Conservation (phyloP, 1,140 invertebrate genomes). For the Caenorhabditis remanei region DNA sequence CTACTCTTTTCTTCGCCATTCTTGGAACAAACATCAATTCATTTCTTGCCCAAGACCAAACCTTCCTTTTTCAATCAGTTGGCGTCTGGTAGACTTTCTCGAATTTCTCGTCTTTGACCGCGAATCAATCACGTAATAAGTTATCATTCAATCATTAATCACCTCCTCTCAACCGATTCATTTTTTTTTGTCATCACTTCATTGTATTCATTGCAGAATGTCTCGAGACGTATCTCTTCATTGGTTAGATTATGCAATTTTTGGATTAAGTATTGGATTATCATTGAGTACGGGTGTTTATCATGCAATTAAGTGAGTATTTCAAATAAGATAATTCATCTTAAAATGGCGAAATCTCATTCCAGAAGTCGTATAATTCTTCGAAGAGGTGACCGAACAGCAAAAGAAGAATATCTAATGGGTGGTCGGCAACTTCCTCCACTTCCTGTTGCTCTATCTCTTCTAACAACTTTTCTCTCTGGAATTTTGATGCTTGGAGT, state of each 20-base stretch:
- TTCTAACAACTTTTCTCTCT: constrained; percentile 76
- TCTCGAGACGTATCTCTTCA: constrained; percentile 37
- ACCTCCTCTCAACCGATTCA: neutral
- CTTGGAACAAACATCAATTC: constrained; percentile 24
- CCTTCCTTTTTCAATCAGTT: neutral
- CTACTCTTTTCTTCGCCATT: no score
- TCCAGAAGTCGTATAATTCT: constrained; percentile 60
- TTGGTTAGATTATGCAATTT: constrained; percentile 66
- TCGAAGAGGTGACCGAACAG: constrained; percentile 43
- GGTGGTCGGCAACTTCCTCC: constrained; percentile 73
- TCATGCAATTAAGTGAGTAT: constrained; percentile 67
- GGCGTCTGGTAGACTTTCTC: neutral
- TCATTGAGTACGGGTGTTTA: constrained; percentile 65
- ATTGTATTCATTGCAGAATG: neutral
- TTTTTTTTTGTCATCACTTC: constrained; percentile 10
- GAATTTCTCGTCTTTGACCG: constrained; percentile 4
- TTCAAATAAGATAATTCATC: neutral
- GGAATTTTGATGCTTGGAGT: constrained; percentile 71
- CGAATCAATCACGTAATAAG: constrained; percentile 45
- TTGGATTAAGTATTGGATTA: constrained; percentile 57
- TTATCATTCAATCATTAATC: constrained; percentile 48
- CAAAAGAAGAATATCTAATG: constrained; percentile 75
- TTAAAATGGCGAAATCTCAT: neutral
- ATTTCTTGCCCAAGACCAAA: neutral
- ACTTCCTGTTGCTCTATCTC: constrained; percentile 74